phyloP scores from a whole-genome alignment of 2,113 vertebrate genomes.

The Cyphomyrus plagiostoma region DNA sequence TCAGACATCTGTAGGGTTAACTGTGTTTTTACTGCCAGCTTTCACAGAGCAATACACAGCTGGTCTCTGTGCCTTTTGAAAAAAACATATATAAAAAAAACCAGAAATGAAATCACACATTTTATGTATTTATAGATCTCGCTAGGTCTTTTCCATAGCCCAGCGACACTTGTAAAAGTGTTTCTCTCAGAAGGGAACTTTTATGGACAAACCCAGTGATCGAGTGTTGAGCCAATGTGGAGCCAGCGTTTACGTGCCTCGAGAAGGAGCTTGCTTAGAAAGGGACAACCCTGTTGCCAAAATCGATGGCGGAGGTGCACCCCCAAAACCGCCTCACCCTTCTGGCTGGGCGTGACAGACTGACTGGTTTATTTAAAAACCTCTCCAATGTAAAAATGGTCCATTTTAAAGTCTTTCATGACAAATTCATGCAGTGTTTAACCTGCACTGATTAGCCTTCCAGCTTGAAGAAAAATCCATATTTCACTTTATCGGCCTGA shows the following conservation, averaged over 20 bases:
- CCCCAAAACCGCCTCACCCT: not conserved
- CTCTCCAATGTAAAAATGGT: not conserved
- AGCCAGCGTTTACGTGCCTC: not conserved
- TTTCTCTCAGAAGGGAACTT: constrained; percentile 34
- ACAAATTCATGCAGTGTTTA: not conserved
- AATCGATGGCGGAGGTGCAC: not conserved
- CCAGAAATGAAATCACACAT: constrained; percentile 41
- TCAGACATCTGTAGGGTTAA: constrained; percentile 20
- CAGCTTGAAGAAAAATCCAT: not conserved
- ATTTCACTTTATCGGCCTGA: not conserved
- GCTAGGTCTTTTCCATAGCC: constrained; percentile 36
- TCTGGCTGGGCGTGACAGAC: not conserved
- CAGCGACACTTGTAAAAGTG: constrained; percentile 35
- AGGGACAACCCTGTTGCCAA: not conserved
- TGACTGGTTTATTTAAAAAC: not conserved
- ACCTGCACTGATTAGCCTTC: not conserved
- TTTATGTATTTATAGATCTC: constrained; percentile 46
- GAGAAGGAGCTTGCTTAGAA: not conserved
- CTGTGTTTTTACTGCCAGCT: constrained; percentile 31
- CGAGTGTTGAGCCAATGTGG: constrained; percentile 26
- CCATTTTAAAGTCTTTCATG: not conserved
- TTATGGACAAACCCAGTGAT: constrained; percentile 46
- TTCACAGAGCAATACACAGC: constrained; percentile 30
- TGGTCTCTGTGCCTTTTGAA: constrained; percentile 28
- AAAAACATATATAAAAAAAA: constrained; percentile 18